Conservation (phyloP, 1,140 invertebrate genomes). For the Brachionus angularis region DNA sequence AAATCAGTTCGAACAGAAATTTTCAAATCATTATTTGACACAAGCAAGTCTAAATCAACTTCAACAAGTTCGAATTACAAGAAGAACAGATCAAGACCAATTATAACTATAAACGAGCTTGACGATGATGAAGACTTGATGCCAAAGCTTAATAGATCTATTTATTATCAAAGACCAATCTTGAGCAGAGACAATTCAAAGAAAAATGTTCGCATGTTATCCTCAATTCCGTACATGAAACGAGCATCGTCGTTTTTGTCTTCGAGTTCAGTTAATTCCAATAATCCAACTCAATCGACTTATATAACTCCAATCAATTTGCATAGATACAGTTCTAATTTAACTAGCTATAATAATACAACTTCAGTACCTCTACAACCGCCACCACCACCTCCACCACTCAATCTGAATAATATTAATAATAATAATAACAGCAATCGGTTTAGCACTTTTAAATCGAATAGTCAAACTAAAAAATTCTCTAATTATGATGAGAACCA, state of each 20-base stretch:
- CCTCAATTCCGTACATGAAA: conserved; percentile 27
- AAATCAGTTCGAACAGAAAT: conserved; percentile 29
- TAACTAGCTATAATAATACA: no score
- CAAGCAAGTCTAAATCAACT: not conserved
- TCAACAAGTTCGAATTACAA: no score
- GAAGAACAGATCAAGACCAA: no score
- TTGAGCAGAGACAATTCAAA: no score
- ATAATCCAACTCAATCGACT: conserved; percentile 23
- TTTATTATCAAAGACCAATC: no score
- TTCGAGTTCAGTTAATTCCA: conserved; percentile 10
- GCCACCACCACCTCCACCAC: conserved; percentile 32
- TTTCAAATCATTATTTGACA: not conserved
- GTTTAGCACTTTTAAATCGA: conserved; percentile 2
- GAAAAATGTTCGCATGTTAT: conserved; percentile 18
- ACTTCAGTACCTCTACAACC: not conserved
- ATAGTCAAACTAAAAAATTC: not conserved
- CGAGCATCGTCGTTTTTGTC: conserved; percentile 22
- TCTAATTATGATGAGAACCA: conserved; percentile 39
- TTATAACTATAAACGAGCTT: no score
- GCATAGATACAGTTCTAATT: no score
- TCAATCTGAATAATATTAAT: no score
- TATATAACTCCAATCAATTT: conserved; percentile 23
- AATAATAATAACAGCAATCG: no score
- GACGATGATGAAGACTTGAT: no score
- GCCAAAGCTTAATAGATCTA: no score